phyloP scores from a whole-genome alignment of 53 echinoderm and acorn worm species.

The Henricia sp. region DNA sequence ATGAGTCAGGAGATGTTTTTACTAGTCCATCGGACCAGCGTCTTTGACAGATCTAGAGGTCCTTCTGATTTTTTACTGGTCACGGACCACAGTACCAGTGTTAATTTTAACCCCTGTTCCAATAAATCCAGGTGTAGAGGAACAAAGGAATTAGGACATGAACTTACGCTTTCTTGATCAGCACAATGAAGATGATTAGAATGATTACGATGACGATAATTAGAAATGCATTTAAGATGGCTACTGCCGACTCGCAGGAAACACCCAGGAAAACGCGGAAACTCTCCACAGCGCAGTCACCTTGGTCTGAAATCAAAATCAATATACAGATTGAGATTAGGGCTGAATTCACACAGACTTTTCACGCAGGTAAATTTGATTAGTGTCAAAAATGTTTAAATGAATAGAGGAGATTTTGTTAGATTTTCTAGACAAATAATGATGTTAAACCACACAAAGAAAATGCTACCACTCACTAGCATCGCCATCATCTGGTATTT shows the following conservation, averaged over 20 bases:
- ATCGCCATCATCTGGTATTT: constrained; percentile 67
- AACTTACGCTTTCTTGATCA: constrained; percentile 89
- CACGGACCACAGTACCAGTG: too few relatives aligned
- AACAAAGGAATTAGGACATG: too few relatives aligned
- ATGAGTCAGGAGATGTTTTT: too few relatives aligned
- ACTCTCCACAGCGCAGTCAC: constrained; percentile 74
- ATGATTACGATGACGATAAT: constrained; percentile 77
- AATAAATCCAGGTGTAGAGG: too few relatives aligned
- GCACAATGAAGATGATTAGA: constrained; percentile 71
- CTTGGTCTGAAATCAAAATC: constrained; percentile 15
- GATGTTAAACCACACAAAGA: background rate
- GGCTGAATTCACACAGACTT: too few relatives aligned
- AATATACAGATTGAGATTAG: background rate
- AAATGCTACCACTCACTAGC: constrained; percentile 51
- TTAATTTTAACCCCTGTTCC: too few relatives aligned
- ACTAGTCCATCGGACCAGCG: too few relatives aligned
- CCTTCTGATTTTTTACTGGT: too few relatives aligned
- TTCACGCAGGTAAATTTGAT: too few relatives aligned
- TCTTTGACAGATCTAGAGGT: too few relatives aligned
- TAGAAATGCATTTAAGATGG: constrained; percentile 82
- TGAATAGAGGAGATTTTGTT: too few relatives aligned
- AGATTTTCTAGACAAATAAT: background rate
- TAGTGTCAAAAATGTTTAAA: too few relatives aligned
- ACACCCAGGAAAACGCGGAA: constrained; percentile 73
- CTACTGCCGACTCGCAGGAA: constrained; percentile 75